Evolutionary conservation across 2,888 invertebrate genomes (phyloP).

Genomic region (Lutraria lutraria): DNA sequence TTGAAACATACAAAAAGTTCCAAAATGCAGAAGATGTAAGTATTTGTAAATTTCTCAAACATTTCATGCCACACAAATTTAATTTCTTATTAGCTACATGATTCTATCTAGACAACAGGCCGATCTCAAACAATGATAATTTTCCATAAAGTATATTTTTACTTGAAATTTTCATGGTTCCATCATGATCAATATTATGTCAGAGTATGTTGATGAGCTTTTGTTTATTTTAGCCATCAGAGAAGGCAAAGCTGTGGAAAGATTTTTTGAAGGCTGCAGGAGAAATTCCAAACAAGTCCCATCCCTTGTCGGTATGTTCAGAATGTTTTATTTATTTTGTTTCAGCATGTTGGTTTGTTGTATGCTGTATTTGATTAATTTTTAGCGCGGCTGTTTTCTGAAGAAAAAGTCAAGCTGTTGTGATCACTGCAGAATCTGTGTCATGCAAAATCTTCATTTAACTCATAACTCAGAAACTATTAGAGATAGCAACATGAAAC

Average conservation of each 20-base stretch:
- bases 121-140: neutral
- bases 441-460: no score
- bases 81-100: neutral
- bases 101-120: neutral
- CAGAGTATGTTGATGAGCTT: no score
- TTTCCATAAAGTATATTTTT: no score
- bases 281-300: conserved; percentile 69
- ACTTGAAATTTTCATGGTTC: no score
- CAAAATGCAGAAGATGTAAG: conserved; percentile 47
- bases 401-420: no score
- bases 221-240: conserved; percentile 44
- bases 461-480: no score
- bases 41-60: neutral
- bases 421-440: no score
- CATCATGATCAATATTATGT: no score
- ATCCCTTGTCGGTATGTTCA: conserved; percentile 66
- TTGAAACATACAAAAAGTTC: conserved; percentile 39
- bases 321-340: neutral
- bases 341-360: neutral
- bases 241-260: conserved; percentile 46
- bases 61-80: neutral
- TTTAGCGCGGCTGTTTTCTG: no score
- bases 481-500: no score
- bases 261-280: conserved; percentile 60
- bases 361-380: no score